These are phyloP conservation scores for Megaceryle alcyon DNA, from an alignment of 2,797 vertebrate genomes.

Conservation along the genomic window DNA sequence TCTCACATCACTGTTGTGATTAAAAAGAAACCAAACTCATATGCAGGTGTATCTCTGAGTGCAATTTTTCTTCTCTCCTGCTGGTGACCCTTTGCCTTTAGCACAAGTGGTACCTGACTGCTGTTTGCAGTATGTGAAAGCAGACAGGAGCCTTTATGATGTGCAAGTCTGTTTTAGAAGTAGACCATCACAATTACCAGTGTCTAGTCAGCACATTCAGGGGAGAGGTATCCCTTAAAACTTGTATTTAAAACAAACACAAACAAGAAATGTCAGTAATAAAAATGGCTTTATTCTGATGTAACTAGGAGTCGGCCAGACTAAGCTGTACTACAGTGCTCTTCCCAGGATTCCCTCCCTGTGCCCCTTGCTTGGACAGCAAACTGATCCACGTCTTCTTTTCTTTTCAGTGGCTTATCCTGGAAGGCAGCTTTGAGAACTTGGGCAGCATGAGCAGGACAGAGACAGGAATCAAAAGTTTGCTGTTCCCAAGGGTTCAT, in stretches of 20 bases:
- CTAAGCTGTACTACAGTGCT: neutral
- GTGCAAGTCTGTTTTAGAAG: neutral
- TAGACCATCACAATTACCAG: accelerated
- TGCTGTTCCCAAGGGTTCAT: accelerated
- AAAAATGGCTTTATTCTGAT: neutral
- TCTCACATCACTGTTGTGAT: neutral
- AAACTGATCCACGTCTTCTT: neutral
- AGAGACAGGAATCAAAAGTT: accelerated
- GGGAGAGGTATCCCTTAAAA: neutral
- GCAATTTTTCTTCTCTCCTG: neutral
- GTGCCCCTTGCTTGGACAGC: neutral
- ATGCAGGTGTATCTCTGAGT: neutral
- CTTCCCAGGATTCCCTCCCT: neutral
- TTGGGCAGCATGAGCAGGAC: accelerated
- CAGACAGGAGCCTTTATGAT: neutral
- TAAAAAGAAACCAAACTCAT: neutral
- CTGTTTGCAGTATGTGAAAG: accelerated
- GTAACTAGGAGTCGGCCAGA: neutral
- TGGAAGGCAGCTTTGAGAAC: neutral
- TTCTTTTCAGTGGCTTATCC: neutral
- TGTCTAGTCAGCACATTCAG: neutral
- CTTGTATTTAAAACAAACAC: neutral
- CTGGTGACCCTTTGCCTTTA: neutral
- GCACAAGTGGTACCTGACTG: neutral
- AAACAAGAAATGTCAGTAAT: neutral